Evolutionary conservation across 1,140 invertebrate genomes (phyloP).

Genomic region (Gryon sp.): DNA sequence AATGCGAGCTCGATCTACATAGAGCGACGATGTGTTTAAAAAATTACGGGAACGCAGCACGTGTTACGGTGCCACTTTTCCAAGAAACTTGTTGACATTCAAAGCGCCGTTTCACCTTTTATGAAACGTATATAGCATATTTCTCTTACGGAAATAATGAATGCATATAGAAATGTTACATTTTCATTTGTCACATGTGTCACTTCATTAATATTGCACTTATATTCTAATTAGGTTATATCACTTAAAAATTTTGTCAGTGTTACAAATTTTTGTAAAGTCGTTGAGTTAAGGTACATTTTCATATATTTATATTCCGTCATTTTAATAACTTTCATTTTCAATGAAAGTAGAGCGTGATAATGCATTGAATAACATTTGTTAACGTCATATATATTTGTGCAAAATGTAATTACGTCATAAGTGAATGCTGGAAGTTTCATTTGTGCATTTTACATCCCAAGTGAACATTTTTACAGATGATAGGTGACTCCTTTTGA

Average conservation of each 20-base stretch:
- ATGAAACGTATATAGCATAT: conserved; percentile 39
- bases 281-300: too few relatives aligned
- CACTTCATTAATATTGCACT: too few relatives aligned
- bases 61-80: conserved; percentile 12
- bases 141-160: conserved; percentile 50
- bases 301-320: too few relatives aligned
- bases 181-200: conserved; percentile 47
- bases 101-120: conserved; percentile 40
- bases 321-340: too few relatives aligned
- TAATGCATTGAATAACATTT: too few relatives aligned
- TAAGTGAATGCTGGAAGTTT: too few relatives aligned
- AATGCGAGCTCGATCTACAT: conserved; percentile 18
- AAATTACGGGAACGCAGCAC: conserved; percentile 26
- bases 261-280: too few relatives aligned
- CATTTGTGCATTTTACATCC: conserved; percentile 3
- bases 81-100: conserved; percentile 50
- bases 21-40: not conserved
- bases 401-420: too few relatives aligned
- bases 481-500: conserved; percentile 30
- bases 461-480: conserved; percentile 32
- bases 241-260: too few relatives aligned
- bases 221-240: too few relatives aligned
- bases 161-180: conserved; percentile 45
- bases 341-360: too few relatives aligned
- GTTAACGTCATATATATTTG: too few relatives aligned